Evolutionary conservation across 2,888 invertebrate genomes (phyloP), one percentile per base, ranked within the genome.

Genomic region (Eupithecia inturbata): DNA sequence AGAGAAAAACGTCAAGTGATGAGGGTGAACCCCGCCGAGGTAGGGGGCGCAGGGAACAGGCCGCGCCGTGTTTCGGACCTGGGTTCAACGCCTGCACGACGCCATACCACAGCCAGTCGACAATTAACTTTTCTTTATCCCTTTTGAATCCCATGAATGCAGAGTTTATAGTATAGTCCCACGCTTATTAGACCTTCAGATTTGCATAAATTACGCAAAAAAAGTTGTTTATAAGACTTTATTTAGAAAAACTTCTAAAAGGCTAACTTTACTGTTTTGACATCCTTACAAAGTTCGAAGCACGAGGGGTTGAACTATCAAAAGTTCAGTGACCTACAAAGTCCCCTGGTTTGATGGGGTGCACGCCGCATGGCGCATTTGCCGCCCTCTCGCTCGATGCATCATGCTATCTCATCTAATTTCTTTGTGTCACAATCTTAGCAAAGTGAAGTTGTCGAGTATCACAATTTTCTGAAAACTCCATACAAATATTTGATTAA

Each of bases 291-390:
- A 82, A 83, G 80, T 83, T 82, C 78, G 79, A 81, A 80, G 81
- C 81, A 77, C 82, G 85, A 85, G 82, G 89, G 89, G 88, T 87
- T 85, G 84, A 87, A 85, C 85, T 84, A 85, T 84, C 79, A 84
- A 81, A 82, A 84, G 93, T 92, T 93, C 93, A 91, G 81, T 93
- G 93, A 93, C 92, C 93, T 88, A 89, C 81, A 83, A 77, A 89
- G 89, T 90, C 92, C 92, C 90, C 87, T 90, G 87, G 85, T 88
- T 86, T 86, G 88, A 91, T 91, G 90, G 92, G 92, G 92, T 92
- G 92, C 91, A 89, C 85, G 85, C 84, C 83, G 84, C 82, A 83
- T 83, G 84, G 83, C 81, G 86, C 85, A 84, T 84, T 84, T 84
- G 77, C 78, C 81, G 81, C 87, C 84, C 81, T 91, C 89, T 89